These are phyloP conservation scores for Sphaerophoria rueppellii DNA, from an alignment of 2,888 invertebrate genomes.

Conservation along the genomic window DNA sequence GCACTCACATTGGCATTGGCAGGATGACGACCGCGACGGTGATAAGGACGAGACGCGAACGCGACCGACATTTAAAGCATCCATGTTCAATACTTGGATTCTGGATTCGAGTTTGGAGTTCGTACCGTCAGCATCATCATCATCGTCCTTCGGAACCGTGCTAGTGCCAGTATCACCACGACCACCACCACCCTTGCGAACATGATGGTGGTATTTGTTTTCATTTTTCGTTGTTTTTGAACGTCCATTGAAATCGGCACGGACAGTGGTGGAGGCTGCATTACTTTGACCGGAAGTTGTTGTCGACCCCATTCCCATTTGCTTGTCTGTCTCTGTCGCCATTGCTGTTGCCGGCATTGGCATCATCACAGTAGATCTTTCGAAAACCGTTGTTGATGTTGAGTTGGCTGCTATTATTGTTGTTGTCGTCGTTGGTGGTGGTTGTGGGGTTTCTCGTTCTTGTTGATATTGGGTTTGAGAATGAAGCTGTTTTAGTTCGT, in stretches of 20 bases:
- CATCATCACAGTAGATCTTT: constrained; percentile 25
- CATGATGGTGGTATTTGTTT: constrained; percentile 63
- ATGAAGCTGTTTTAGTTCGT: constrained; percentile 42
- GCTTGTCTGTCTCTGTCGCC: constrained; percentile 56
- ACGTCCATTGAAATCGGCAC: constrained; percentile 34
- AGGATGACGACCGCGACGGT: constrained; percentile 9
- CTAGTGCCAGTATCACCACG: background rate
- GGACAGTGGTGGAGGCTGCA: constrained; percentile 35
- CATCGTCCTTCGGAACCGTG: background rate
- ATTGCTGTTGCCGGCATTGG: constrained; percentile 2
- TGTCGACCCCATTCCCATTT: constrained; percentile 65
- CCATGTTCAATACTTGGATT: constrained; percentile 58
- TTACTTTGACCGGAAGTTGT: constrained; percentile 64
- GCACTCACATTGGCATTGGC: constrained; percentile 43
- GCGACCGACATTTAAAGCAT: constrained; percentile 66
- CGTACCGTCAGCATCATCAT: constrained; percentile 36
- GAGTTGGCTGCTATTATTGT: background rate
- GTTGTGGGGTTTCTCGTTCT: background rate
- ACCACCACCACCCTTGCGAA: constrained; percentile 22
- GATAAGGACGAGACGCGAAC: background rate
- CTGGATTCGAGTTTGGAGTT: constrained; percentile 63
- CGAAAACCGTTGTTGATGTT: constrained; percentile 35
- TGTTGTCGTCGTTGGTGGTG: constrained; percentile 24
- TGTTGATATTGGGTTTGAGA: background rate
- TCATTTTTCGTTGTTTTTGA: constrained; percentile 52